Evolutionary conservation across 2,113 vertebrate genomes (phyloP), one percentile per base, ranked within the genome.

Genomic region (Amphilophus citrinellus): DNA sequence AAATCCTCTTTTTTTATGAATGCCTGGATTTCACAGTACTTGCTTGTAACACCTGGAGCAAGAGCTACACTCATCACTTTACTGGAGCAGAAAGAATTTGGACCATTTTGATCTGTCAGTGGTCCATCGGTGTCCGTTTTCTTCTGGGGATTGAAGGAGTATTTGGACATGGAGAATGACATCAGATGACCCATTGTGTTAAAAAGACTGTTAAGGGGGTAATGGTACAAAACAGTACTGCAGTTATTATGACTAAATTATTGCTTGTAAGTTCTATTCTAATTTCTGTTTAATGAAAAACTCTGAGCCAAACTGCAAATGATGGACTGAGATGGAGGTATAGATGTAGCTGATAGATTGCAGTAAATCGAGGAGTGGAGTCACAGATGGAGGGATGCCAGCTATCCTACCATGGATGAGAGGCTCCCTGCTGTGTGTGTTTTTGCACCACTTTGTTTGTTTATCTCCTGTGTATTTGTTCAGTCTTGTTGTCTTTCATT

Each of bases 401-500:
- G 71, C 73, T 47, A 7, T 50, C 61, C 32, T 47, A 35, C 58
- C 44, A 37, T 0, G 77, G 20, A 47, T 42, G 42, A 77, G 53
- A 61, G 58, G 77, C 63, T 27, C 22, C 63, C 78, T 8, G 63
- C 78, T 76, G 73, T 37, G 63, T 61, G 50, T 68, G 57, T 59
- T 68, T 76, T 20, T 79, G 60, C 60, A 61, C 32, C 44, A 22
- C 66, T 79, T 76, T 84, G 80, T 85, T 83, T 87, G 79, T 83
- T 84, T 79, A 20, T 79, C 56, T 75, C 18, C 42, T 3, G 6
- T 61, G 24, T 20, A 24, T 90, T 80, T 80, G 66, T 63, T 87
- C 42, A 13, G 44, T 62, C 65, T 80, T 60, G 44, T 80, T 63
- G 79, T 87, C 66, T 84, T 82, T 87, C 76, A 53, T 79, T 76